Percentiles rank a stretch among this genome's conserved stretches.
Evolutionary conservation across 2,113 vertebrate genomes (phyloP).

Genomic region (Tympanuchus pallidicinctus): DNA sequence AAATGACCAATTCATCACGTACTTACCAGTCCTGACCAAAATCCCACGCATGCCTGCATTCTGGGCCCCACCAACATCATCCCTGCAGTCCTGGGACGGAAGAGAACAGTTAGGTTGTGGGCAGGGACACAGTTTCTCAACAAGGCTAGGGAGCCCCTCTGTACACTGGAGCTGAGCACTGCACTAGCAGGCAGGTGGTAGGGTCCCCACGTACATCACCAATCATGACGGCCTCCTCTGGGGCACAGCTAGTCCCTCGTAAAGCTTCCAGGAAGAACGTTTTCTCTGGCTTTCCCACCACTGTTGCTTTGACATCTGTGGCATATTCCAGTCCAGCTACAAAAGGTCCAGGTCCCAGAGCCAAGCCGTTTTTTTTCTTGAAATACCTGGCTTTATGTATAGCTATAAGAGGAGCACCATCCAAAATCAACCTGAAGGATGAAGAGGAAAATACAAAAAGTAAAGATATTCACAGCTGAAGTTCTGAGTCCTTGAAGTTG

Average conservation of each 20-base stretch:
- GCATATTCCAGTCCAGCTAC: constrained; percentile 91
- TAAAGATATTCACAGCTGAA: neutral
- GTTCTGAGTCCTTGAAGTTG: neutral
- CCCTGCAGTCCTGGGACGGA: constrained; percentile 87
- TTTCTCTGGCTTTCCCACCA: constrained; percentile 93
- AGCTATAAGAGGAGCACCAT: constrained; percentile 93
- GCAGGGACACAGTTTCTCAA: neutral
- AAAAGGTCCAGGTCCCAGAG: constrained; percentile 94
- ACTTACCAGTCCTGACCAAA: constrained; percentile 91
- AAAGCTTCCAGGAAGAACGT: constrained; percentile 93
- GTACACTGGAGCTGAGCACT: rapidly evolving
- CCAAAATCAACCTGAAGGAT: constrained; percentile 83
- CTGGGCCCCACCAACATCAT: constrained; percentile 94
- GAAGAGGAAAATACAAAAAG: neutral
- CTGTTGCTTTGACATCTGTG: constrained; percentile 83
- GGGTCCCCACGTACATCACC: constrained; percentile 87
- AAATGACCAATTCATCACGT: rapidly evolving
- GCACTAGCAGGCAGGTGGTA: rapidly evolving
- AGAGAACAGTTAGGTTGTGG: neutral
- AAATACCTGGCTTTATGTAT: constrained; percentile 97
- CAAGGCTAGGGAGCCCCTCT: too few relatives aligned
- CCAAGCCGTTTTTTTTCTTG: constrained; percentile 90
- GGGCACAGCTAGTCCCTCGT: constrained; percentile 75
- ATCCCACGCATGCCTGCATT: constrained; percentile 91
- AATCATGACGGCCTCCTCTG: constrained; percentile 91